A percentile compares a stretch with the other conserved stretches of the same genome.
Evolutionary conservation across 2,113 vertebrate genomes (phyloP).

Genomic region (Hemiscyllium ocellatum): DNA sequence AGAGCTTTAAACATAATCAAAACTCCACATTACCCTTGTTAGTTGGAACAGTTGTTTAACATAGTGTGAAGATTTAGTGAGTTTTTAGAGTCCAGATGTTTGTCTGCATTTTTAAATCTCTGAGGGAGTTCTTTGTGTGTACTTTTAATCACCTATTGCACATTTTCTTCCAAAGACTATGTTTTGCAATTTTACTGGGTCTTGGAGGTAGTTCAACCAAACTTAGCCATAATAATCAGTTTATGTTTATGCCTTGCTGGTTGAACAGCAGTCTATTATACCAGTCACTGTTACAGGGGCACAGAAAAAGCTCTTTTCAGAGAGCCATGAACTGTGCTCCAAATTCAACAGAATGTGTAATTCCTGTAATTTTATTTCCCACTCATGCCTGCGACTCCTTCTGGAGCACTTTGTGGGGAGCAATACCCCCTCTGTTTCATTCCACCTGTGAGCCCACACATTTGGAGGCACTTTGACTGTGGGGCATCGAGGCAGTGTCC

Average conservation of each 20-base stretch:
- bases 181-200: not conserved
- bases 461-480: not conserved
- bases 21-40: too few species aligned
- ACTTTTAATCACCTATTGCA: not conserved
- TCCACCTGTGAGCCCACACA: not conserved
- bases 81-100: too few species aligned
- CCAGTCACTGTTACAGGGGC: not conserved
- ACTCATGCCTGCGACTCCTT: not conserved
- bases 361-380: not conserved
- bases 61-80: too few species aligned
- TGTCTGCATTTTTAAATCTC: too few species aligned
- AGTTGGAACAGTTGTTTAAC: too few species aligned
- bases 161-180: not conserved
- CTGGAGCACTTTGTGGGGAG: not conserved
- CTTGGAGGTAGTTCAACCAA: not conserved
- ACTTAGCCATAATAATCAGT: slow-evolving; percentile 18
- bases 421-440: not conserved
- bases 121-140: too few species aligned
- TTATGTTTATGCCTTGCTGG: not conserved
- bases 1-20: too few species aligned
- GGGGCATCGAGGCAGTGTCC: not conserved
- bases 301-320: not conserved
- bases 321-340: not conserved
- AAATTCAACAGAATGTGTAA: not conserved
- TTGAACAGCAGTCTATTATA: not conserved